Percentiles rank a stretch among this genome's conserved stretches.
These are phyloP conservation scores for Australoheros scitulus DNA, from an alignment of 2,113 vertebrate genomes.

Conservation along the genomic window DNA sequence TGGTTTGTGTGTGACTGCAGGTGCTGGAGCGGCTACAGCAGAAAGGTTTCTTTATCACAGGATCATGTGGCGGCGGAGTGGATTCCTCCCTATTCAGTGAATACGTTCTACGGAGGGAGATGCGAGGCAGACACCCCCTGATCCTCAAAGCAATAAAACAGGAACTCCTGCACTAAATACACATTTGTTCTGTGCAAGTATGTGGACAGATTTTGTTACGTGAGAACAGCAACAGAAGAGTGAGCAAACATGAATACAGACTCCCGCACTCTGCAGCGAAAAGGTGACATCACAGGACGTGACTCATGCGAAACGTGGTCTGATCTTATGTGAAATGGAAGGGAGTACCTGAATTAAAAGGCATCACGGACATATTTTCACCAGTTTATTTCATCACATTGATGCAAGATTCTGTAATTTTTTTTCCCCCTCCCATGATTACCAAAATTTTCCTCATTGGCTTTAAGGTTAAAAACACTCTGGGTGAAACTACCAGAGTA, in stretches of 20 bases:
- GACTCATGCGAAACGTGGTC: not conserved
- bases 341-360: not conserved
- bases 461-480: not conserved
- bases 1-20: slow-evolving; percentile 73
- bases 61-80: slow-evolving; percentile 92
- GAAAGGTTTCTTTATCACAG: slow-evolving; percentile 91
- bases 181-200: not conserved
- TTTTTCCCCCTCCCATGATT: not conserved
- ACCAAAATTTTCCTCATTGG: not conserved
- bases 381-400: not conserved
- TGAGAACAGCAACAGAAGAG: not conserved
- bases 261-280: not conserved
- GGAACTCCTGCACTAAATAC: slow-evolving; percentile 88
- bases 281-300: not conserved
- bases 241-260: not conserved
- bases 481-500: not conserved
- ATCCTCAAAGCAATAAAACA: slow-evolving; percentile 91
- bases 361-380: not conserved
- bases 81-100: slow-evolving; percentile 97
- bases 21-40: slow-evolving; percentile 93
- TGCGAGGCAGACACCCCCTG: slow-evolving; percentile 80
- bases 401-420: not conserved
- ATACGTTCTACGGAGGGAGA: slow-evolving; percentile 89
- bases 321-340: not conserved
- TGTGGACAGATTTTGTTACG: accelerated